Evolutionary conservation across 53 echinoderm and acorn worm genomes (phyloP).

Genomic region (Zoroaster sp.): DNA sequence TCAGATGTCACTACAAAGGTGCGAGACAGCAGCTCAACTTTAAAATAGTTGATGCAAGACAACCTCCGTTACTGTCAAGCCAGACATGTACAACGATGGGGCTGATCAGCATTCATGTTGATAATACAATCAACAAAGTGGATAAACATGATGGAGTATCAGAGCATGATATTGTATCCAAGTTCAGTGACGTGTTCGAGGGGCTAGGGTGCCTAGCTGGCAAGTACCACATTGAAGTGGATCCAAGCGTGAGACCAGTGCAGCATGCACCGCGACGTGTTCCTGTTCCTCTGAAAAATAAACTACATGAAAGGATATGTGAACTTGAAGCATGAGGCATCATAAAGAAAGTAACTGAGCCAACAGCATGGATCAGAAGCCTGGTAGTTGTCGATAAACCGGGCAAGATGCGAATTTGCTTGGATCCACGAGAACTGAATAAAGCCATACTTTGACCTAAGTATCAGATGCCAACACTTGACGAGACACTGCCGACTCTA

Average conservation of each 20-base stretch:
- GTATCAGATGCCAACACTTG: too few relatives aligned
- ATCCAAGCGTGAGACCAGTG: too few relatives aligned
- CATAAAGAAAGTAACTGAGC: constrained; percentile 48
- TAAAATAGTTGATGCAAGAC: constrained; percentile 6
- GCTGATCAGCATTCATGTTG: not conserved
- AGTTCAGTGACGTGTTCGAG: too few relatives aligned
- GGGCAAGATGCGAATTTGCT: too few relatives aligned
- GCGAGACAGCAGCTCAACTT: not conserved
- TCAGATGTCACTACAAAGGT: constrained; percentile 9
- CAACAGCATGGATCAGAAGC: constrained; percentile 63
- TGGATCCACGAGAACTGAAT: too few relatives aligned
- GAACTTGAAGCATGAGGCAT: constrained; percentile 41
- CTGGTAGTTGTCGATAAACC: constrained; percentile 15
- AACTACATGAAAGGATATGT: constrained; percentile 39
- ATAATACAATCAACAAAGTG: not conserved
- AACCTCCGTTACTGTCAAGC: constrained; percentile 20
- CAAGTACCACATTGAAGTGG: too few relatives aligned
- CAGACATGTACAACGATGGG: not conserved
- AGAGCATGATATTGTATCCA: not conserved
- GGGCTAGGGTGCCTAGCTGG: not conserved
- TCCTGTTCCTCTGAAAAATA: not conserved
- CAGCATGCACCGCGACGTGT: constrained; percentile 5
- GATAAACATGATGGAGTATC: not conserved
- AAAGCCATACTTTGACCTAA: too few relatives aligned
- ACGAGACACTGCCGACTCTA: too few relatives aligned